Evolutionary conservation across 2,888 invertebrate species (phyloP).

Genomic region (Stenoptilia bipunctidactyla): DNA sequence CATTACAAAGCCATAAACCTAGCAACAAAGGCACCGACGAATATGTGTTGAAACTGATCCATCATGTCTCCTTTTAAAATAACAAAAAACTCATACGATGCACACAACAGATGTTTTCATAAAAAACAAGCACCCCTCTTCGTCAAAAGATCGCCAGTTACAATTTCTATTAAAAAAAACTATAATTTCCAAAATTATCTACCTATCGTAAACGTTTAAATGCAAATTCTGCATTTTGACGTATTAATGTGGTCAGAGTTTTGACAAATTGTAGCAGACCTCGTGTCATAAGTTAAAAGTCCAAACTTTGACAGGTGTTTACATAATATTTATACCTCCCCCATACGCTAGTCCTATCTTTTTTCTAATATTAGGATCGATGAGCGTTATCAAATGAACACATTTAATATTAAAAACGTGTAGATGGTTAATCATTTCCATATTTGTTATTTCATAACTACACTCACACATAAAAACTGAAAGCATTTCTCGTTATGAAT

Average conservation of each 20-base stretch:
- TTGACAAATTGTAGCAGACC: constrained; percentile 43
- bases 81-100: constrained; percentile 61
- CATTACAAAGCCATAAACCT: constrained; percentile 67
- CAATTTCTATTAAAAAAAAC: constrained; percentile 59
- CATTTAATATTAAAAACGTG: no score
- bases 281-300: constrained; percentile 33
- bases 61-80: constrained; percentile 70
- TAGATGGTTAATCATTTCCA: no score
- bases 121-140: constrained; percentile 50
- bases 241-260: constrained; percentile 48
- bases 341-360: not conserved
- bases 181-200: constrained; percentile 55
- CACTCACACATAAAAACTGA: no score
- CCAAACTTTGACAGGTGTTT: constrained; percentile 23
- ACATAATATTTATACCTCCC: not conserved
- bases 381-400: no score
- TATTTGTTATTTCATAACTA: no score
- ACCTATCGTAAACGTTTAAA: constrained; percentile 53
- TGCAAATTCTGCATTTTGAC: constrained; percentile 56
- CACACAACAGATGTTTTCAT: constrained; percentile 66
- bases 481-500: not conserved
- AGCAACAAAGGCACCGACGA: constrained; percentile 65
- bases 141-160: constrained; percentile 37
- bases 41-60: constrained; percentile 70
- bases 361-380: no score